These are phyloP conservation scores for Argyresthia goedartella DNA, from an alignment of 2,888 invertebrate species.

Conservation along the genomic window DNA sequence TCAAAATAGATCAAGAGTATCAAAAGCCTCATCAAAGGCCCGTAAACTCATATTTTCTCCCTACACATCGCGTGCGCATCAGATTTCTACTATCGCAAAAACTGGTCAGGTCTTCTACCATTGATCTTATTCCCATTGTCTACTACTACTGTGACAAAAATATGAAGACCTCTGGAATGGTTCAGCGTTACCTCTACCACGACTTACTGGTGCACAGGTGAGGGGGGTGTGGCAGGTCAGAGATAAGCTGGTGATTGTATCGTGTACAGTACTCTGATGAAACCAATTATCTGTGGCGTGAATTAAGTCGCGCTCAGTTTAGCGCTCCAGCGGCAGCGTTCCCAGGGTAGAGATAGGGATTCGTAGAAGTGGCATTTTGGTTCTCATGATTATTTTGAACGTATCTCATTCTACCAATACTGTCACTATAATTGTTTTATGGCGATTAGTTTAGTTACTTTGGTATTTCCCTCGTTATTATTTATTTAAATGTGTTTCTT, in stretches of 20 bases:
- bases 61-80: constrained; percentile 2
- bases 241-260: constrained; percentile 1
- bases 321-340: constrained; percentile 23
- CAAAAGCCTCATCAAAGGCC: constrained; percentile 26
- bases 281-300: constrained; percentile 52
- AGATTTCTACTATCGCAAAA: constrained; percentile 33
- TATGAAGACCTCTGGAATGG: not conserved
- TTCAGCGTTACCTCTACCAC: not conserved
- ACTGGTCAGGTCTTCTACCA: constrained; percentile 22
- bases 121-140: constrained; percentile 35
- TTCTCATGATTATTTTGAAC: not conserved
- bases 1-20: not conserved
- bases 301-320: constrained; percentile 40
- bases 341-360: constrained; percentile 16
- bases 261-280: constrained; percentile 33
- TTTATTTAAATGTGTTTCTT: no score
- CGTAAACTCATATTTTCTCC: not conserved
- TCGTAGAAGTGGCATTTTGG: constrained; percentile 6
- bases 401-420: not conserved
- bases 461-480: no score
- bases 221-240: not conserved
- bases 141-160: constrained; percentile 2
- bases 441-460: no score
- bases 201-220: not conserved
- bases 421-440: not conserved